phyloP scores from a whole-genome alignment of 2,113 vertebrate species.

The Natator depressus region DNA sequence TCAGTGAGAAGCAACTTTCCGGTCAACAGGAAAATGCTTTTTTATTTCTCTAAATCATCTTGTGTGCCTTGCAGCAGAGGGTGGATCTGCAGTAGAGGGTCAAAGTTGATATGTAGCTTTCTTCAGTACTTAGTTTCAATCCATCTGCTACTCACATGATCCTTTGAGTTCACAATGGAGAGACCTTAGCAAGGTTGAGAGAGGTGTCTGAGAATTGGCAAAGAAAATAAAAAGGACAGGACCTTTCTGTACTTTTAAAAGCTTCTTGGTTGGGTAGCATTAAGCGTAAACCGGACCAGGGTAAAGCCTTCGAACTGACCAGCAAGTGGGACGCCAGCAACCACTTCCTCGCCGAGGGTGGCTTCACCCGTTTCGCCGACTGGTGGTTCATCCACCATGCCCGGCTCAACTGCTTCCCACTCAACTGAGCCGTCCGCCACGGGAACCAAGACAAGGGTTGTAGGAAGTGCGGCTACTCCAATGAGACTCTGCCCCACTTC shows the following conservation, averaged over 20 bases:
- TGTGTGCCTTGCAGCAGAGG: not conserved
- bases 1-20: not conserved
- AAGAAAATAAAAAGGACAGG: not conserved
- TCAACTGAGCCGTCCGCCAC: too few species aligned
- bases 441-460: too few species aligned
- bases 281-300: not conserved
- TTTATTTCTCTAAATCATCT: not conserved
- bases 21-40: not conserved
- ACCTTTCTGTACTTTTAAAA: not conserved
- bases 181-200: not conserved
- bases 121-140: not conserved
- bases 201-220: not conserved
- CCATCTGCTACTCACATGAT: not conserved
- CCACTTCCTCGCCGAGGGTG: too few species aligned
- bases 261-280: not conserved
- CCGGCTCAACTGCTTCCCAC: too few species aligned
- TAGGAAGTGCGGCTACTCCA: too few species aligned
- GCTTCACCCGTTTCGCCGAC: too few species aligned
- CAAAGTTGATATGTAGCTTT: not conserved
- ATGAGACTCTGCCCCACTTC: too few species aligned
- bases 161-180: not conserved
- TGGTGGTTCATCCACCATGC: too few species aligned
- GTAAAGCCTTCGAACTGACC: too few species aligned
- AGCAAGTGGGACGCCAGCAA: too few species aligned
- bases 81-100: not conserved